A percentile compares a stretch with the other conserved stretches of the same genome.
phyloP scores from a whole-genome alignment of 2,113 vertebrate genomes.

The Daubentonia madagascariensis region DNA sequence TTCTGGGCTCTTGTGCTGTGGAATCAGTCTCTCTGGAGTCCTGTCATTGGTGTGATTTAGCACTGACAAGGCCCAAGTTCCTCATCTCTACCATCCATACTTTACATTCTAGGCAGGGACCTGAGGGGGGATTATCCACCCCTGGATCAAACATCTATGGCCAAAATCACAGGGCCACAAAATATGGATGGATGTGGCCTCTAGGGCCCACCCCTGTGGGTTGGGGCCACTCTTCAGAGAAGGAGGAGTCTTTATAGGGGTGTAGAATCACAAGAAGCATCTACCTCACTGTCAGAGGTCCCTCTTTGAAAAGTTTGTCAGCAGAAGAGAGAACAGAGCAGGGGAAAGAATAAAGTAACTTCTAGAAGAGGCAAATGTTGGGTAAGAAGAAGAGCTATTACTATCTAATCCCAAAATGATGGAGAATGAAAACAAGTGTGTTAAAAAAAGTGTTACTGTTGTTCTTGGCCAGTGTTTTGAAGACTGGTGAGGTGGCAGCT shows the following conservation, averaged over 20 bases:
- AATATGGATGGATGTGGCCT: neutral
- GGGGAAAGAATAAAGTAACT: neutral
- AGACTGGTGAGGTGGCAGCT: neutral
- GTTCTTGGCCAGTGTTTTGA: neutral
- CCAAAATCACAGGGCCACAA: neutral
- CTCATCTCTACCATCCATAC: neutral
- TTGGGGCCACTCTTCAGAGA: neutral
- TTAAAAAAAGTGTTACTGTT: neutral
- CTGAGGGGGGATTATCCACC: neutral
- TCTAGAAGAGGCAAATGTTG: neutral
- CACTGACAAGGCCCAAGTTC: neutral
- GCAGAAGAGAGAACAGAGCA: neutral
- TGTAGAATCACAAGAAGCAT: neutral
- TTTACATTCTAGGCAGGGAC: neutral
- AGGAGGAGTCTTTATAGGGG: neutral
- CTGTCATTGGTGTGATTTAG: neutral
- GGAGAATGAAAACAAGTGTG: neutral
- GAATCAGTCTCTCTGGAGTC: neutral
- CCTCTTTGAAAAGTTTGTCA: neutral
- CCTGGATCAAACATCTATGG: neutral
- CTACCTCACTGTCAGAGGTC: neutral
- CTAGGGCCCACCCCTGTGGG: neutral
- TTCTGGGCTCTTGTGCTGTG: neutral
- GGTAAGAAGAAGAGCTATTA: neutral
- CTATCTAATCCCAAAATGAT: neutral